These are phyloP conservation scores for Paradisaea rubra DNA, from an alignment of 2,113 vertebrate species.

Conservation along the genomic window DNA sequence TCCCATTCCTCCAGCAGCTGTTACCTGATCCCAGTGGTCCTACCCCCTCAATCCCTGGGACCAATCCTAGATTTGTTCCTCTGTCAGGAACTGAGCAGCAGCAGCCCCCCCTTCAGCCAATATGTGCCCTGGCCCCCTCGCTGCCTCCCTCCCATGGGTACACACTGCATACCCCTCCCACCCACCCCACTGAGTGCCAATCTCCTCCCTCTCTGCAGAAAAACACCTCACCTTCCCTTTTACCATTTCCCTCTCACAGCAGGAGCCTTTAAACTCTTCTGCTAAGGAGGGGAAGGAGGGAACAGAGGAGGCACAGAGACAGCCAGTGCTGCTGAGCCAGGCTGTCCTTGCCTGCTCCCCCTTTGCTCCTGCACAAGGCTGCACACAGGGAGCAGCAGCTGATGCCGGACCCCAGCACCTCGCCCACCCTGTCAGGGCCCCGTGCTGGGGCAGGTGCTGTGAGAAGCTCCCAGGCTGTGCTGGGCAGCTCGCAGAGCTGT, in stretches of 20 bases:
- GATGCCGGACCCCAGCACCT: rapidly evolving
- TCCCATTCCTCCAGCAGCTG: not conserved
- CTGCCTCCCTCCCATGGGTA: not conserved
- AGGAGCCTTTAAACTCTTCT: not conserved
- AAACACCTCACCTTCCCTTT: not conserved
- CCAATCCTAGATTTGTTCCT: not conserved
- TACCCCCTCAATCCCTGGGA: not conserved
- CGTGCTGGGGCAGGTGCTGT: not conserved
- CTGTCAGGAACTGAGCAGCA: not conserved
- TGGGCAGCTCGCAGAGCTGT: not conserved
- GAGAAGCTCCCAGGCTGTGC: not conserved
- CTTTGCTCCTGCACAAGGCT: not conserved
- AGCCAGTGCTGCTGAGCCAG: not conserved
- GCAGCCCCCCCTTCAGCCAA: not conserved
- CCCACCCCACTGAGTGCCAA: rapidly evolving
- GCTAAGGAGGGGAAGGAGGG: not conserved
- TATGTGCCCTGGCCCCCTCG: not conserved
- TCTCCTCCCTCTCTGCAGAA: not conserved
- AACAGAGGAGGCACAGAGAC: not conserved
- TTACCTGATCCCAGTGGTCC: not conserved
- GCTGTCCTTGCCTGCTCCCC: not conserved
- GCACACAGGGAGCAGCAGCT: not conserved
- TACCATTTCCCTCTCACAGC: not conserved
- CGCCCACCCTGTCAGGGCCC: not conserved
- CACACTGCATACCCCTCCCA: not conserved